These are phyloP conservation scores for Brachypodius melanocephalos DNA, from an alignment of 2,113 vertebrate genomes.

Conservation along the genomic window DNA sequence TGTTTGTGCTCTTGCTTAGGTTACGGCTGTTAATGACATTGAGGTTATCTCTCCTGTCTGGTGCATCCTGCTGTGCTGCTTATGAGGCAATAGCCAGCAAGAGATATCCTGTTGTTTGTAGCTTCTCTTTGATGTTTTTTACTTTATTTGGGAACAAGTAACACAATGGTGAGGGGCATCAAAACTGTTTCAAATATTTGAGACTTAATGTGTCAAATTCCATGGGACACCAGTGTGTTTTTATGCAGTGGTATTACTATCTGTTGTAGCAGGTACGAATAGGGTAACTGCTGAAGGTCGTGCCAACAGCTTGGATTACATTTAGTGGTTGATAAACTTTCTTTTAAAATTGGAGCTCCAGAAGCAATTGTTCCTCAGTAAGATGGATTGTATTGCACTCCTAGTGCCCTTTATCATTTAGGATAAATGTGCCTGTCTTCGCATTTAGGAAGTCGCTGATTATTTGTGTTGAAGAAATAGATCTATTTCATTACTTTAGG, in stretches of 20 bases:
- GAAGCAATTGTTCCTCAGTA: background rate
- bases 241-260: background rate
- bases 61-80: conserved; percentile 2
- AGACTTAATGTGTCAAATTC: background rate
- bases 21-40: background rate
- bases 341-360: background rate
- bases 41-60: conserved; percentile 29
- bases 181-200: background rate
- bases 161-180: background rate
- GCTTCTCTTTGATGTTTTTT: conserved; percentile 32
- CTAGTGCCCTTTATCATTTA: background rate
- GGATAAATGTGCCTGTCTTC: background rate
- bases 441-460: background rate
- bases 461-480: background rate
- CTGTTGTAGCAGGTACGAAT: background rate
- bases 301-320: background rate
- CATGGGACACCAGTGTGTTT: background rate
- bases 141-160: background rate
- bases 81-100: conserved; percentile 1
- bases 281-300: background rate
- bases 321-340: background rate
- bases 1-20: background rate
- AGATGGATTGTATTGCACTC: background rate
- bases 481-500: background rate
- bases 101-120: conserved; percentile 32